phyloP scores from a whole-genome alignment of 2,113 vertebrate species.

The Pagrus major region DNA sequence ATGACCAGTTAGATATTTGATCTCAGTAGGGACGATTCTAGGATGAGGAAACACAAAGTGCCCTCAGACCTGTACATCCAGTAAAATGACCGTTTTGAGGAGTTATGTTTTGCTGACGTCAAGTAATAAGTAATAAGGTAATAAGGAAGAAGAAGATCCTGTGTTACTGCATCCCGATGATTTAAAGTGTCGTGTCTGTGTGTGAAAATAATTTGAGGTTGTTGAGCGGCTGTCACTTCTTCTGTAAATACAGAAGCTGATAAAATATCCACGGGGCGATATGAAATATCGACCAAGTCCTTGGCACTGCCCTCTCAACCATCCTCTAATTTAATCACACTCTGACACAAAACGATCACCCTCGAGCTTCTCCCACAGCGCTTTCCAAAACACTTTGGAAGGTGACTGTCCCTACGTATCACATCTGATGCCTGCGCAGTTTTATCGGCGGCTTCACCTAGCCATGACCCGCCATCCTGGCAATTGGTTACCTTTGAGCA shows the following conservation, averaged over 20 bases:
- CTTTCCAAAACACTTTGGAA: constrained; percentile 29
- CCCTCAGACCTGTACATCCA: constrained; percentile 22
- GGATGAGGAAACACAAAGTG: not conserved
- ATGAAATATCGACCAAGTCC: constrained; percentile 37
- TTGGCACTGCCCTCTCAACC: constrained; percentile 10
- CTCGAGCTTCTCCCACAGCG: not conserved
- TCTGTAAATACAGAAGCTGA: constrained; percentile 31
- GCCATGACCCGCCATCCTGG: constrained; percentile 10
- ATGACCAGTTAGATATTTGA: constrained; percentile 34
- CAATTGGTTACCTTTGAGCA: constrained; percentile 16
- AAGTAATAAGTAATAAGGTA: too few relatives aligned
- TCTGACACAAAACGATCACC: constrained; percentile 22
- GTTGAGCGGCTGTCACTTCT: constrained; percentile 12
- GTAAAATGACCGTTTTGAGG: not conserved
- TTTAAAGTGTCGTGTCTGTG: not conserved
- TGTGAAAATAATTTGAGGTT: not conserved
- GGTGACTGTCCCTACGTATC: constrained; percentile 25
- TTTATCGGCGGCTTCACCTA: constrained; percentile 26
- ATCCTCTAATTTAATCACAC: constrained; percentile 31
- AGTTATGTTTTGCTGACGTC: constrained; percentile 19
- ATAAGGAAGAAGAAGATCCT: not conserved
- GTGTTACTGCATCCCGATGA: not conserved
- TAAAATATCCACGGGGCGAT: constrained; percentile 25
- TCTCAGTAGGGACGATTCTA: not conserved
- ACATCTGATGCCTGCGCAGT: constrained; percentile 3